Evolutionary conservation across 2,113 vertebrate species (phyloP).

Genomic region (Isurus oxyrinchus): DNA sequence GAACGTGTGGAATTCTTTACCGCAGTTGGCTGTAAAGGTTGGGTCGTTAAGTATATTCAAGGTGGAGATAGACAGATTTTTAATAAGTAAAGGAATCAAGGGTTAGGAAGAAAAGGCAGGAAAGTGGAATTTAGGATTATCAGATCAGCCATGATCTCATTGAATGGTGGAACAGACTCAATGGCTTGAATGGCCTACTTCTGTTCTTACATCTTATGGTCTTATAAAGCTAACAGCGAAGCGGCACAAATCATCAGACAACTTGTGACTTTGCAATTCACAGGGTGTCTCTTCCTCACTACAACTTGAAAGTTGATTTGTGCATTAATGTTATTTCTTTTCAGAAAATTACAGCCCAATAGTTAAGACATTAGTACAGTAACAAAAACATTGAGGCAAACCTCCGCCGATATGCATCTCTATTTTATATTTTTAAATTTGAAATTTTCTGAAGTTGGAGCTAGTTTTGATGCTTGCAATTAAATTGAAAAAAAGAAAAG

Average conservation of each 20-base stretch:
- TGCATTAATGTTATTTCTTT: not conserved
- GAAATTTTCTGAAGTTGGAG: not conserved
- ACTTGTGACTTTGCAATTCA: not conserved
- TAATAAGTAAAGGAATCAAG: no score
- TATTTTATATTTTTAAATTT: not conserved
- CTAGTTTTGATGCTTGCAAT: not conserved
- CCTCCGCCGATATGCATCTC: not conserved
- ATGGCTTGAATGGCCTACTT: no score
- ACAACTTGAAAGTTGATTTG: not conserved
- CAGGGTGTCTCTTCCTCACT: not conserved
- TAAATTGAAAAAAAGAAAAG: not conserved
- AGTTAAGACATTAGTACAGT: not conserved
- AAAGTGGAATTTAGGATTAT: no score
- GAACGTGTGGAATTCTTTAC: no score
- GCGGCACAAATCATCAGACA: not conserved
- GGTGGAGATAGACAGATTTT: no score
- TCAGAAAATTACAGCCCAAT: not conserved
- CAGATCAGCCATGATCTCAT: no score
- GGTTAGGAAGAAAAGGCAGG: no score
- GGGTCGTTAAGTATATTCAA: no score
- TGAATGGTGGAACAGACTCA: no score
- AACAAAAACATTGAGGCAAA: not conserved
- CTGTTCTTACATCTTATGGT: no score
- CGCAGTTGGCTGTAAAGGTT: no score
- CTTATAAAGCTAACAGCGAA: not conserved